Percentiles rank a stretch among this genome's conserved stretches.
Conservation (phyloP, 2,113 vertebrate genomes). For the Solenodon paradoxus region DNA sequence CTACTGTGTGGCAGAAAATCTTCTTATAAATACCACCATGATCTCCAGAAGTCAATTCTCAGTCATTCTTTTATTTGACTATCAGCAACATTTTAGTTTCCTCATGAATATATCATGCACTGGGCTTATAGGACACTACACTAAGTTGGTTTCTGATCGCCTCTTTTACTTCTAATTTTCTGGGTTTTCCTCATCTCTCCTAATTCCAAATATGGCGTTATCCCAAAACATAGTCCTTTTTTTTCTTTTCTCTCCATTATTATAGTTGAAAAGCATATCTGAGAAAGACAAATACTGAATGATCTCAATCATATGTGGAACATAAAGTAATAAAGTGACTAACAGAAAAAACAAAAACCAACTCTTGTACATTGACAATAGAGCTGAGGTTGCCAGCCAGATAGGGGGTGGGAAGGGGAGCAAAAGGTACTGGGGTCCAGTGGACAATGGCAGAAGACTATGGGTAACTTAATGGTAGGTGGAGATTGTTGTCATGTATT, state of each 20-base stretch:
- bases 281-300: too few relatives aligned
- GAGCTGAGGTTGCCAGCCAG: too few relatives aligned
- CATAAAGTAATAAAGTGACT: too few relatives aligned
- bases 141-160: neutral
- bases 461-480: too few relatives aligned
- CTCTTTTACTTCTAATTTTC: neutral
- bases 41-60: neutral
- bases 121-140: neutral
- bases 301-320: too few relatives aligned
- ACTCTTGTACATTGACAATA: too few relatives aligned
- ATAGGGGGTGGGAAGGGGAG: too few relatives aligned
- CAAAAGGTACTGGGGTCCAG: too few relatives aligned
- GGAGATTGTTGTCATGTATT: too few relatives aligned
- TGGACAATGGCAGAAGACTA: too few relatives aligned
- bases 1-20: neutral
- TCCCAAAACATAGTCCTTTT: neutral
- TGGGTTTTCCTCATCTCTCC: neutral
- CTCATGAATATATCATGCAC: neutral
- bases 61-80: neutral
- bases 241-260: neutral
- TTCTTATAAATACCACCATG: neutral
- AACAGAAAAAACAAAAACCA: too few relatives aligned
- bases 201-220: neutral
- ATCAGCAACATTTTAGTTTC: neutral
- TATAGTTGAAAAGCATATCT: neutral